Base-by-base conservation (phyloP, 2,113 vertebrate genomes). In the Caretta caretta region DNA sequence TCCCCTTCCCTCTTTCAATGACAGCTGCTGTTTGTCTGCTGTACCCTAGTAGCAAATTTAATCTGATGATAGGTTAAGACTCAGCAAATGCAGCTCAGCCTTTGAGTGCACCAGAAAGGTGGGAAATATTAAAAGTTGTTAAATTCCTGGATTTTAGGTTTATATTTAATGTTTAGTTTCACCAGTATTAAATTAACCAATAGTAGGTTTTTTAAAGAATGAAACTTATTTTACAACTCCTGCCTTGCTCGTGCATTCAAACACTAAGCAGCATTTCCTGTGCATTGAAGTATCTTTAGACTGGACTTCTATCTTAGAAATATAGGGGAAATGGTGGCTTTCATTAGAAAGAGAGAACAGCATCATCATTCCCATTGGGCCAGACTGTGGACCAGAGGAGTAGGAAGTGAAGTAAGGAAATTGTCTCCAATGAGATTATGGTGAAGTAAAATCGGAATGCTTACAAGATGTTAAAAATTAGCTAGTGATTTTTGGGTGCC, bases 21-120 rank as follows among this genome's bases (percentile, higher is more conserved):
- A 72, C 8, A 38, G 19, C 35, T 72, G 20, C n/a, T 38, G 17
- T 38, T 72, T 72, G 5, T 38, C 19, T 22, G n/a, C 22, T 38
- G 19, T 38, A 7, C 12, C 19, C 69, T 22, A 72, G 69, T 20
- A 54, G 51, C 51, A 82, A 54, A 38, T 14, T 38, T 7, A 90
- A 24, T 69, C 17, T 89, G 84, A 92, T 46, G 10, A 5, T 24
- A 86, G 0, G 1, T 62, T 86, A 76, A 59, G 24, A 88, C 57
- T 80, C 25, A 50, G 46, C 51, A 93, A 84, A 72, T 50, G 2
- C 10, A 56, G 2, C 31, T 46, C 76, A 16, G 31, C 51, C 92
- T 49, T 19, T 75, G 20, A 31, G 31, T 1, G 1, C 0, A 38
- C 53, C 20, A 91, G 83, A 8, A 42, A 50, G 0, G 0, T 48